Percentiles rank a stretch among this genome's conserved stretches.
phyloP scores from a whole-genome alignment of 2,113 vertebrate species.

The Solea solea region DNA sequence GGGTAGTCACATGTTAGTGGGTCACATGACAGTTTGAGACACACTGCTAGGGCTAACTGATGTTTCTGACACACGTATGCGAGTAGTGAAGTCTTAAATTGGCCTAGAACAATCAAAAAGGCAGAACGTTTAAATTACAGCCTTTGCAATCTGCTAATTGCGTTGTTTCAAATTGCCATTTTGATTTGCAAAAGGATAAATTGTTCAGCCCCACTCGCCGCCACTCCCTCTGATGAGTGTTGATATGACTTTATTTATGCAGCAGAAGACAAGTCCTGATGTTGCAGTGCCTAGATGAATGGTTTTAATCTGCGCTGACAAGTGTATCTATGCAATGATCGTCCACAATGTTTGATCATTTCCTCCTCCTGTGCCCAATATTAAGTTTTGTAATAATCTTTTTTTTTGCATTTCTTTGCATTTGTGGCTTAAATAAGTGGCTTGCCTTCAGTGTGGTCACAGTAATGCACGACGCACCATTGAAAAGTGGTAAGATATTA shows the following conservation, averaged over 20 bases:
- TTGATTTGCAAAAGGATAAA: too few species aligned
- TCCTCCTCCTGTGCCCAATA: constrained; percentile 3
- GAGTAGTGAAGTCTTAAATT: too few species aligned
- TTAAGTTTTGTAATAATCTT: constrained; percentile 25
- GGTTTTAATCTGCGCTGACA: constrained; percentile 27
- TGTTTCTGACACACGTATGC: too few species aligned
- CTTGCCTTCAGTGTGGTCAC: constrained; percentile 27
- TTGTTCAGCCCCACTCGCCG: too few species aligned
- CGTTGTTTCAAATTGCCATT: too few species aligned
- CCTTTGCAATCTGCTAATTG: too few species aligned
- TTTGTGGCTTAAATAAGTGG: constrained; percentile 13
- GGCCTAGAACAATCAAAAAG: too few species aligned
- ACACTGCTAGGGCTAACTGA: too few species aligned
- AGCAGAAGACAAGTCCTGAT: not conserved
- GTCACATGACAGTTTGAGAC: not conserved
- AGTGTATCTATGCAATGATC: constrained; percentile 14
- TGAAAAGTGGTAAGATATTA: constrained; percentile 41
- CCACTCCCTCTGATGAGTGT: not conserved
- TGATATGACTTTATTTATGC: constrained; percentile 1
- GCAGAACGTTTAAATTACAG: too few species aligned
- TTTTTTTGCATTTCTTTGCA: constrained; percentile 1
- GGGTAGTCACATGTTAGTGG: not conserved
- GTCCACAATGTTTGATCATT: constrained; percentile 11
- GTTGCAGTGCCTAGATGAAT: constrained; percentile 8
- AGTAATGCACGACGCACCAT: constrained; percentile 27